These are phyloP conservation scores for Staurois parvus DNA, from an alignment of 2,797 vertebrate genomes.

Conservation along the genomic window DNA sequence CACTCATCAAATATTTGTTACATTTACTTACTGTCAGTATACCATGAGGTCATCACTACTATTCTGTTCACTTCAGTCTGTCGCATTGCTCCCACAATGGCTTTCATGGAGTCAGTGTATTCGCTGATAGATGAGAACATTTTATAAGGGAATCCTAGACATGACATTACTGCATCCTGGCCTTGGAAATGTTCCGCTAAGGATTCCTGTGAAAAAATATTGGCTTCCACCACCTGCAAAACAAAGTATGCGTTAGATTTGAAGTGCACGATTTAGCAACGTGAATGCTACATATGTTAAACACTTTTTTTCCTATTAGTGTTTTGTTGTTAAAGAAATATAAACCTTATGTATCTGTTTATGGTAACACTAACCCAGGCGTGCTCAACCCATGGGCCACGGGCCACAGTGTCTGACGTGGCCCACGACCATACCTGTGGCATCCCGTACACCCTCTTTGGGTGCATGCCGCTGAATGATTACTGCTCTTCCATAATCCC, in stretches of 20 bases:
- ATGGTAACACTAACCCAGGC: too few relatives aligned
- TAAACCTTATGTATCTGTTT: too few relatives aligned
- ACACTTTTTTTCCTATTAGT: too few relatives aligned
- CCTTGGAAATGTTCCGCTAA: slow-evolving; percentile 77
- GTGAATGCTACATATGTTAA: too few relatives aligned
- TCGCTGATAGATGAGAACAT: slow-evolving; percentile 75
- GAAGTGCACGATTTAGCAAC: too few relatives aligned
- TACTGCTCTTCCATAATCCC: too few relatives aligned
- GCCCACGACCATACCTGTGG: too few relatives aligned
- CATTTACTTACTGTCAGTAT: slow-evolving; percentile 77
- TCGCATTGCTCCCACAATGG: slow-evolving; percentile 74
- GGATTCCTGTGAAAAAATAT: slow-evolving; percentile 78
- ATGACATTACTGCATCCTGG: slow-evolving; percentile 82
- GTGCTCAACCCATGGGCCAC: too few relatives aligned
- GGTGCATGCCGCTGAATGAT: too few relatives aligned
- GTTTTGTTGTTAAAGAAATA: too few relatives aligned
- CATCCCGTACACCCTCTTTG: too few relatives aligned
- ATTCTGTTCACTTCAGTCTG: slow-evolving; percentile 74
- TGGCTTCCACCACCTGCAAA: slow-evolving; percentile 78
- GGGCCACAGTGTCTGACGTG: too few relatives aligned
- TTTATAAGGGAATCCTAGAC: slow-evolving; percentile 80
- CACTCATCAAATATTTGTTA: neutral
- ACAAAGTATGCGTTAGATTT: neutral
- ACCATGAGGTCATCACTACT: slow-evolving; percentile 85
- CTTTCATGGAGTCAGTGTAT: slow-evolving; percentile 77